These are phyloP conservation scores for Oncorhynchus masou DNA, from an alignment of 2,113 vertebrate species.

Conservation along the genomic window DNA sequence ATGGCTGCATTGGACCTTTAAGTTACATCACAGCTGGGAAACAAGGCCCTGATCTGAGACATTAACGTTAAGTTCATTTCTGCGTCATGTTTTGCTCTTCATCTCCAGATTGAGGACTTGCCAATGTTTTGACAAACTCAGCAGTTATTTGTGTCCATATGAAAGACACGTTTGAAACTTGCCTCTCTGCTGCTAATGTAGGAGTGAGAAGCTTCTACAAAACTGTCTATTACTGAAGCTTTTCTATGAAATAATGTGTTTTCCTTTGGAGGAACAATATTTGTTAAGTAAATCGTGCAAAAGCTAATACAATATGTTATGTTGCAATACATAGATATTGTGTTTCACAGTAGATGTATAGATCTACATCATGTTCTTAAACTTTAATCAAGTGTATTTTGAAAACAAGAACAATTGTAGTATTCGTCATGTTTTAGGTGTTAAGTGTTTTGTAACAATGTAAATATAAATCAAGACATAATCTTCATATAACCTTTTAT, in stretches of 20 bases:
- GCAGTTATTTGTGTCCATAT: not conserved
- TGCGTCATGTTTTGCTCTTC: not conserved
- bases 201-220: not conserved
- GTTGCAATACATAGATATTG: not conserved
- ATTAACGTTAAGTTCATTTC: not conserved
- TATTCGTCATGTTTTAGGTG: too few relatives aligned
- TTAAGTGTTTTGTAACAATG: not conserved
- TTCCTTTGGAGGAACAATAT: not conserved
- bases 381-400: not conserved
- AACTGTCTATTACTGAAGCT: not conserved
- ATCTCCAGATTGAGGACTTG: too few relatives aligned
- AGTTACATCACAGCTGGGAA: too few relatives aligned
- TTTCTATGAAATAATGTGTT: not conserved
- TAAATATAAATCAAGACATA: not conserved
- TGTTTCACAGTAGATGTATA: not conserved
- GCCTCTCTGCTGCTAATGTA: not conserved
- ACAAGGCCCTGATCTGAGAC: too few relatives aligned
- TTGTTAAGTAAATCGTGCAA: not conserved
- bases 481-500: not conserved
- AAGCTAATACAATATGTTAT: too few relatives aligned
- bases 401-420: not conserved
- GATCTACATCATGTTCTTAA: not conserved
- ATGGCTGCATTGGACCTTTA: too few relatives aligned
- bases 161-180: too few relatives aligned
- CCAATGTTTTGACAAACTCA: too few relatives aligned